Conservation (phyloP, 2,113 vertebrate species). For the Corythornis cristatus region DNA sequence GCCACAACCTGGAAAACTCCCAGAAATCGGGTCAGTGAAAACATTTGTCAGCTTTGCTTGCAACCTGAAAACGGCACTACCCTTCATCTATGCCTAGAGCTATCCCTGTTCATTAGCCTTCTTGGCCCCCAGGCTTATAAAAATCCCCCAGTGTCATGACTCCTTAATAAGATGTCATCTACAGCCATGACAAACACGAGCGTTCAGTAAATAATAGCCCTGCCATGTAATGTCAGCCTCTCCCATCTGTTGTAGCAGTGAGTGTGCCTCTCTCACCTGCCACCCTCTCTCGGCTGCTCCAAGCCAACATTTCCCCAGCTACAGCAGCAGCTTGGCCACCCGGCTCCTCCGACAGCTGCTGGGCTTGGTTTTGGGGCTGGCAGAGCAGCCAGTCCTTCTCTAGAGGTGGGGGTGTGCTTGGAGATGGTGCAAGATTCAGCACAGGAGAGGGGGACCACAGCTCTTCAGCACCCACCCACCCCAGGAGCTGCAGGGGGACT, state of each 20-base stretch:
- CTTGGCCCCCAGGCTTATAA: slow-evolving; percentile 59
- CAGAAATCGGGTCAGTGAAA: not conserved
- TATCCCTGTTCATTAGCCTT: slow-evolving; percentile 67
- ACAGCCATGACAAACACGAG: slow-evolving; percentile 69
- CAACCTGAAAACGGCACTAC: not conserved
- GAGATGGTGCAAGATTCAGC: not conserved
- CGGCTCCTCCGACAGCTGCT: not conserved
- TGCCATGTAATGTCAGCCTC: slow-evolving; percentile 60
- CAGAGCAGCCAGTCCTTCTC: not conserved
- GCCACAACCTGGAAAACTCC: not conserved
- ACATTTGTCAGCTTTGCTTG: not conserved
- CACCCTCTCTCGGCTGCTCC: slow-evolving; percentile 42
- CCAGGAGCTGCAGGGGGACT: accelerated
- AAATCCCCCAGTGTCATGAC: slow-evolving; percentile 65
- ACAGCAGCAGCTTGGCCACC: not conserved
- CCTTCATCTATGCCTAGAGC: slow-evolving; percentile 54
- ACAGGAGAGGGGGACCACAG: accelerated
- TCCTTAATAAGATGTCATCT: slow-evolving; percentile 76
- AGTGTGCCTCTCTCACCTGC: slow-evolving; percentile 58
- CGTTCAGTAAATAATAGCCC: slow-evolving; percentile 66
- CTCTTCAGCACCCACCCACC: accelerated
- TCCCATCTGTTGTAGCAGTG: slow-evolving; percentile 70
- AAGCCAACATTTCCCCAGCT: not conserved
- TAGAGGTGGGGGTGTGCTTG: not conserved
- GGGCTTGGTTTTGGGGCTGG: not conserved